Percentiles rank a stretch among this genome's conserved stretches.
These are phyloP conservation scores for Gallirallus australis DNA, from an alignment of 2,797 vertebrate species.

Conservation along the genomic window DNA sequence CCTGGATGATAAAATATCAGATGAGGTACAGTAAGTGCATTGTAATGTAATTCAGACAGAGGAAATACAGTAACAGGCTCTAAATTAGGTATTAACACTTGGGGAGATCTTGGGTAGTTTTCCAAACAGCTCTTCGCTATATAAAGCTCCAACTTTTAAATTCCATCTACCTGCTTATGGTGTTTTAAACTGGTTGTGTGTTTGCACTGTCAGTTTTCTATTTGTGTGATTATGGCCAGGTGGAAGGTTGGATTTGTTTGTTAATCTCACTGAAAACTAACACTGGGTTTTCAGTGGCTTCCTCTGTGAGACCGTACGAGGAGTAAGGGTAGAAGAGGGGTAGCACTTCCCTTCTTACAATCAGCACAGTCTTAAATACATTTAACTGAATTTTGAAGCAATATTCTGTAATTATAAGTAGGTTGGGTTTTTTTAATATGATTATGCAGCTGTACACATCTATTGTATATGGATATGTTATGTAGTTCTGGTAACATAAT, in stretches of 20 bases:
- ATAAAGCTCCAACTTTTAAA: neutral
- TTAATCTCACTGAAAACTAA: neutral
- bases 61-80: neutral
- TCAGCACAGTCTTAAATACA: neutral
- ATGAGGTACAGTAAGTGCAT: slow-evolving; percentile 12
- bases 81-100: neutral
- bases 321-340: neutral
- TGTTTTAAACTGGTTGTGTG: neutral
- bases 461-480: neutral
- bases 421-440: neutral
- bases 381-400: neutral
- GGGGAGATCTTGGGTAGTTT: neutral
- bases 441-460: neutral
- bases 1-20: neutral
- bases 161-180: neutral
- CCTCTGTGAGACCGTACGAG: neutral
- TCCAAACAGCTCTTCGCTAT: neutral
- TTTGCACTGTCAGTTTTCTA: neutral
- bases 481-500: neutral
- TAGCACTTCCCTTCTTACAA: neutral
- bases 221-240: neutral
- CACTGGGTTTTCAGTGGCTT: neutral
- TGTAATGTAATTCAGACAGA: slow-evolving; percentile 20
- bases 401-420: neutral
- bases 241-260: neutral